These are phyloP conservation scores for Collichthys lucidus DNA, from an alignment of 2,113 vertebrate genomes.

Conservation along the genomic window DNA sequence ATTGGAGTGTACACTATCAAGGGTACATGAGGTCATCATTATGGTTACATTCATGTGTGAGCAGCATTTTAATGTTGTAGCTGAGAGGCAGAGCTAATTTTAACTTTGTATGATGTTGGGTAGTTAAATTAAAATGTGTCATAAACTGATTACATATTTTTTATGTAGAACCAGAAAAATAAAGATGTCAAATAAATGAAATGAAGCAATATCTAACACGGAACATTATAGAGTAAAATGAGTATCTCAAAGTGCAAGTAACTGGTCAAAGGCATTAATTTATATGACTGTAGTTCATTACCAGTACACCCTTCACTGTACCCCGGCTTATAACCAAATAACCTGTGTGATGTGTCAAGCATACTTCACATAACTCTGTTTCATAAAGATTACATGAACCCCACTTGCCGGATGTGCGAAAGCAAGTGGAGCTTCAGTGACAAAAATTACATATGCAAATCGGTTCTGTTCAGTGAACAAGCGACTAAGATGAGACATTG, in stretches of 20 bases:
- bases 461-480: conserved; percentile 2
- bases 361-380: not conserved
- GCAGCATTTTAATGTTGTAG: not conserved
- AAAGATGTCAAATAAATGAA: not conserved
- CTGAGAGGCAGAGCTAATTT: not conserved
- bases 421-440: not conserved
- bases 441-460: not conserved
- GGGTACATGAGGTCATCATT: not conserved
- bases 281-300: not conserved
- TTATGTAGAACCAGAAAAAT: not conserved
- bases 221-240: not conserved
- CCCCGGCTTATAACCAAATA: not conserved
- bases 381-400: not conserved
- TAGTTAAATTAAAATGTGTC: not conserved
- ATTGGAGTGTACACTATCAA: no score
- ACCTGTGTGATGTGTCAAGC: not conserved
- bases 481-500: not conserved
- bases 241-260: not conserved
- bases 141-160: not conserved
- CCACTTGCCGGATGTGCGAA: not conserved
- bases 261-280: no score
- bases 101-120: not conserved
- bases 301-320: not conserved
- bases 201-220: not conserved
- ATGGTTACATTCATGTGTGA: not conserved